Evolutionary conservation across 2,113 vertebrate genomes (phyloP), one percentile per base, ranked within the genome.

Genomic region (Empidonax alnorum): DNA sequence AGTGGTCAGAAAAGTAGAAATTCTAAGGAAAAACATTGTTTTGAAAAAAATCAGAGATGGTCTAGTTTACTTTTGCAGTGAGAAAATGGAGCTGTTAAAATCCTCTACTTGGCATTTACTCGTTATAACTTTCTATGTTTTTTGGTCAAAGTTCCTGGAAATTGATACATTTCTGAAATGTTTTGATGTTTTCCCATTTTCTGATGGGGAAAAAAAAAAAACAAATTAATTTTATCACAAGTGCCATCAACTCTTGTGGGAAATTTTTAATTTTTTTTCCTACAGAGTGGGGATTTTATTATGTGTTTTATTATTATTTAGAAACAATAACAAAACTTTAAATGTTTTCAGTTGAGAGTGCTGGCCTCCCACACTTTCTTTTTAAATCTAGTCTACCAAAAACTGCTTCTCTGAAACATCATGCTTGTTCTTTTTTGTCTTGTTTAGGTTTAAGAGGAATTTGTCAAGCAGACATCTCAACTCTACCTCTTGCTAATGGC

Each of bases 301-400:
- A 52, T 27, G 41, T 71, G 65, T 55, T 94, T 95, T 87, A 80
- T 49, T 78, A 35, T 61, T 80, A 63, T 86, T 91, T 78, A 93
- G 72, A 77, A 95, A 85, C 8, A 95, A 85, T 61, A 49, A 53
- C 19, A 75, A 93, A 89, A 44, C 6, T 65, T 74, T 41, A 86
- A 68, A 30, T 46, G 20, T 68, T 92, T 95, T 94, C 44, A 41
- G 10, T 59, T 55, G 61, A 75, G 37, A 66, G 19, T 44, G 31
- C 37, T 87, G 42, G 25, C 68, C 71, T 94, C 66, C 44, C 46
- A 83, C 58, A 63, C 28, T 69, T 84, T 87, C 20, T 55, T 63
- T 96, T 88, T 47, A 74, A 94, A 82, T 77, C 14, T 55, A 82
- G 15, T 53, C 66, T 75, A 80, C 74, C 47, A 55, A 73, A 73